Base-by-base conservation (phyloP, 1,140 invertebrate genomes). In the Ips typographus region DNA sequence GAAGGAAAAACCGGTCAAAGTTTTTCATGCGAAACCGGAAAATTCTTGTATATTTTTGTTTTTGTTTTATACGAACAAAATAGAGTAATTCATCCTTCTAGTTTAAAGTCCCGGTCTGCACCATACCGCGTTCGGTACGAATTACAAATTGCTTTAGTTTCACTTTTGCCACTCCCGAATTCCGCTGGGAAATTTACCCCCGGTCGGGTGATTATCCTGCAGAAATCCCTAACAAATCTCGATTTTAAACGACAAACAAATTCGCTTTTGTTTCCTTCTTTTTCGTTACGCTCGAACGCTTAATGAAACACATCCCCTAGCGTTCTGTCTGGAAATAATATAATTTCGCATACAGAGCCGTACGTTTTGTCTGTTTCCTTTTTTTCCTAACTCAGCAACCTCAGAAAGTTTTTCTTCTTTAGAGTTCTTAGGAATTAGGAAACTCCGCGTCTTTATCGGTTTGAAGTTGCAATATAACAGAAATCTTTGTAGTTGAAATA, bases 171-270 rank as follows among this genome's bases (percentile, higher is more conserved):
- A 22, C 51, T 56, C 52, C 53, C 63, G 52, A 65, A 65, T 56
- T 65, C 64, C 64, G 37, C 42, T 49, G 64, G 64, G 64, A 66
- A 66, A 66, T 66, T 66, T 57, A 66, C 49, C 41, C 53, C 22
- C 22, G 22, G 22, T 22, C 22, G 22, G 64, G 64, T 66, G 64
- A 66, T 66, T 66, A 66, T 66, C 58, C 55, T 44, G 64, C 64
- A 47, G 53, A 66, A 66, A 58, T 66, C 43, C 52, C 64, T 66
- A 66, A 66, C 64, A 66, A 66, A 66, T 66, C 64, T 66, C 55
- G 64, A 66, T 66, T 66, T 66, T 58, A 66, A 66, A 57, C 40
- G 64, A 57, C 42, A 66, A 66, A 57, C 55, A 66, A 58, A 58
- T 56, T 43, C 41, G 47, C 44, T 56, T n/a, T 53, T 65, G 37